A percentile compares a stretch with the other conserved stretches of the same genome.
These are phyloP conservation scores for Cancer borealis DNA, from an alignment of 2,888 invertebrate species.

Conservation along the genomic window DNA sequence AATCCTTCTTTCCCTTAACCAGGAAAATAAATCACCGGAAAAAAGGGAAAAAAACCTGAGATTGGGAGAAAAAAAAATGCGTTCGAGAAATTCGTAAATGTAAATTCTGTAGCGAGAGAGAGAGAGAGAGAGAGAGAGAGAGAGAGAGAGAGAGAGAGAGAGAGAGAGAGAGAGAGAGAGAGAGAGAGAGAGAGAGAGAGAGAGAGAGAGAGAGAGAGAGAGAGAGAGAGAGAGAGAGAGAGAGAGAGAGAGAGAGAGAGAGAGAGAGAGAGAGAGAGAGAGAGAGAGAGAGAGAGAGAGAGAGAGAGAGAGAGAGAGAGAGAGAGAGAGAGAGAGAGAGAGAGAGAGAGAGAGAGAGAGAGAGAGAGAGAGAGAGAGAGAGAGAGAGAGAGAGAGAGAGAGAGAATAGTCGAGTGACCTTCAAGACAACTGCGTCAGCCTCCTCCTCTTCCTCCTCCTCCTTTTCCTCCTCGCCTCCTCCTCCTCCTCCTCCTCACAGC, in stretches of 20 bases:
- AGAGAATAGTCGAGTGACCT: too few relatives aligned
- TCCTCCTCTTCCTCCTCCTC: too few relatives aligned
- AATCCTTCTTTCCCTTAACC: not conserved
- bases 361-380: too few relatives aligned
- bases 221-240: not conserved
- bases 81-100: not conserved
- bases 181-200: conserved; percentile 50
- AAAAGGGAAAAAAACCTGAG: not conserved
- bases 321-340: not conserved
- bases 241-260: not conserved
- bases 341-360: too few relatives aligned
- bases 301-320: not conserved
- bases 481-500: too few relatives aligned
- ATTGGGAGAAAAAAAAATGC: not conserved
- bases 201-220: conserved; percentile 43
- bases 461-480: too few relatives aligned
- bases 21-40: not conserved
- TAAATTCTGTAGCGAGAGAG: not conserved
- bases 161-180: conserved; percentile 49
- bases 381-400: too few relatives aligned
- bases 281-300: not conserved
- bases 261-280: not conserved
- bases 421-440: too few relatives aligned
- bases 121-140: conserved; percentile 42
- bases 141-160: conserved; percentile 49